Evolutionary conservation across 2,888 invertebrate genomes (phyloP).

Genomic region (Ochropleura plecta): DNA sequence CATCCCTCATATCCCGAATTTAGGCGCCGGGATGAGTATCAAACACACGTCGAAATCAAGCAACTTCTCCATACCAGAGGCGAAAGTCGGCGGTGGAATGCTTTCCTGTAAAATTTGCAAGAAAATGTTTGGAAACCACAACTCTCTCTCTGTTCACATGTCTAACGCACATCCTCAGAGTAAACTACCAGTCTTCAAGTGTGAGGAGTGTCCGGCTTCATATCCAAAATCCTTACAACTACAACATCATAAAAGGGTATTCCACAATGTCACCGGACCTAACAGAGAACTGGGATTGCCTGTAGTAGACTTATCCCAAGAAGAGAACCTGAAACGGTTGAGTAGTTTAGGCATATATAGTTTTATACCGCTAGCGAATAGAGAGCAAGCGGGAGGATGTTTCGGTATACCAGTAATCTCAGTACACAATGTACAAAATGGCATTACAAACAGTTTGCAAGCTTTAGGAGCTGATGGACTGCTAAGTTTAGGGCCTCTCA

Average conservation of each 20-base stretch:
- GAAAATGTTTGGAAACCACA: slow-evolving; percentile 86
- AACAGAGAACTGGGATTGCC: slow-evolving; percentile 93
- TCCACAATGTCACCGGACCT: slow-evolving; percentile 86
- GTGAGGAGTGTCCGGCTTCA: slow-evolving; percentile 93
- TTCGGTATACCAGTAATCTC: slow-evolving; percentile 94
- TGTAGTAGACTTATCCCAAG: slow-evolving; percentile 93
- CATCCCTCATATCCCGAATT: slow-evolving; percentile 85
- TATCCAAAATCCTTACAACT: slow-evolving; percentile 93
- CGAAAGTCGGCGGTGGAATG: slow-evolving; percentile 84
- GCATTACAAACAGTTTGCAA: slow-evolving; percentile 89
- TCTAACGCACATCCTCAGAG: slow-evolving; percentile 82
- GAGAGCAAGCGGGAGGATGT: slow-evolving; percentile 91
- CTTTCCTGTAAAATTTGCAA: slow-evolving; percentile 85
- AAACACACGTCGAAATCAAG: slow-evolving; percentile 88
- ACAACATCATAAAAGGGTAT: slow-evolving; percentile 90
- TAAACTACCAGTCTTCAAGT: slow-evolving; percentile 89
- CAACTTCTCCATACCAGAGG: slow-evolving; percentile 85
- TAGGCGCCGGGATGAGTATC: slow-evolving; percentile 88
- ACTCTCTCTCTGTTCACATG: slow-evolving; percentile 83
- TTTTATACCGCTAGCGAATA: slow-evolving; percentile 93
- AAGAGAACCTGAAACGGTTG: slow-evolving; percentile 92
- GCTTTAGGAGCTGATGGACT: slow-evolving; percentile 93
- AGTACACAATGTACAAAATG: slow-evolving; percentile 91
- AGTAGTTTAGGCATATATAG: slow-evolving; percentile 93
- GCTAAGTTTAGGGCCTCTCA: slow-evolving; percentile 93